These are phyloP conservation scores for Amphipyra tragopoginis DNA, from an alignment of 2,888 invertebrate species.

Conservation along the genomic window DNA sequence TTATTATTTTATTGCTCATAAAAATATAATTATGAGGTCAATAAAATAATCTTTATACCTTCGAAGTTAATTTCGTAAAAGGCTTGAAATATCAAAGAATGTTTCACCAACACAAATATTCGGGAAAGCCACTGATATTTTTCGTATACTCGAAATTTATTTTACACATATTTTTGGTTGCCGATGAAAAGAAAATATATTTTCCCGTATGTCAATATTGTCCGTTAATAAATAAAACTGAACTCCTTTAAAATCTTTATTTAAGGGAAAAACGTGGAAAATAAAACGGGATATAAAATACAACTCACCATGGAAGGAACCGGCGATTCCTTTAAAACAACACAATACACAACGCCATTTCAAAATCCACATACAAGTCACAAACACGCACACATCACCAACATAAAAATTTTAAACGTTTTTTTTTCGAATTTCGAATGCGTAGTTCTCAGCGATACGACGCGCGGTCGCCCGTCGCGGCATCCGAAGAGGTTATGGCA, in stretches of 20 bases:
- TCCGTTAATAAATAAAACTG: background rate
- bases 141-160: no score
- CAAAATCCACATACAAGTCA: conserved; percentile 57
- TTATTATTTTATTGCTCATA: background rate
- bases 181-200: no score
- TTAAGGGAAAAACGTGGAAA: conserved; percentile 14
- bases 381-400: conserved; percentile 59
- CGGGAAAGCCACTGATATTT: no score
- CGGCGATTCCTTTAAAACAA: conserved; percentile 52
- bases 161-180: no score
- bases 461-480: conserved; percentile 68
- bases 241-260: no score
- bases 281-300: conserved; percentile 9
- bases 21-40: no score
- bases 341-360: conserved; percentile 57
- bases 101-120: no score
- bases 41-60: no score
- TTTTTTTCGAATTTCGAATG: conserved; percentile 57
- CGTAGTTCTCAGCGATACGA: conserved; percentile 46
- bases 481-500: conserved; percentile 74
- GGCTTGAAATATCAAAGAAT: background rate
- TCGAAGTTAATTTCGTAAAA: no score
- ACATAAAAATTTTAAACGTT: conserved; percentile 49
- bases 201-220: no score
- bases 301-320: conserved; percentile 63